Conservation (phyloP, 2,888 invertebrate genomes). For the Polyommatus icarus region DNA sequence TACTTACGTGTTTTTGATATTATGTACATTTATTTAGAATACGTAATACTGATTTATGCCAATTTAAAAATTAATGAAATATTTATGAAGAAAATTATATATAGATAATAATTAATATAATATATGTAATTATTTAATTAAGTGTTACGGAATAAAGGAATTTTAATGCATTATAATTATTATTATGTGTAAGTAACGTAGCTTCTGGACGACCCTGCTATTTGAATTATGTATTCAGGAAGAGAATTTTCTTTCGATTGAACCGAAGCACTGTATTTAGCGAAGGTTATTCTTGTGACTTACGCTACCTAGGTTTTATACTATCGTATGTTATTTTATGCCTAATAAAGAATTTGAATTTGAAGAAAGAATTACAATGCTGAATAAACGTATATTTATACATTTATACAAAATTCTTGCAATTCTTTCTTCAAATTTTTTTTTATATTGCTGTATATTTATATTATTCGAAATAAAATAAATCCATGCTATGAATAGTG, state of each 20-base stretch:
- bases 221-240: slow-evolving; percentile 24
- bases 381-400: too few relatives aligned
- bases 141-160: not conserved
- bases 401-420: too few relatives aligned
- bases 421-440: too few relatives aligned
- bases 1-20: not conserved
- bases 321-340: too few relatives aligned
- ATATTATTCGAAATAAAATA: too few relatives aligned
- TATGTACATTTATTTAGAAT: not conserved
- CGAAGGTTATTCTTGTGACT: slow-evolving; percentile 9
- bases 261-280: not conserved
- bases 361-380: too few relatives aligned
- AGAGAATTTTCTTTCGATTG: slow-evolving; percentile 4
- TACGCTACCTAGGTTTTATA: too few relatives aligned
- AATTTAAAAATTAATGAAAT: not conserved
- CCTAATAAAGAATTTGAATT: too few relatives aligned
- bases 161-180: not conserved
- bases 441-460: too few relatives aligned
- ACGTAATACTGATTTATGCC: not conserved
- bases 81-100: not conserved
- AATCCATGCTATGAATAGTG: too few relatives aligned
- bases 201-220: slow-evolving; percentile 12
- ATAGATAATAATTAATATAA: not conserved
- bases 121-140: not conserved
- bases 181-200: not conserved